Conservation (phyloP, 2,797 vertebrate genomes). For the Pipistrellus pygmaeus region DNA sequence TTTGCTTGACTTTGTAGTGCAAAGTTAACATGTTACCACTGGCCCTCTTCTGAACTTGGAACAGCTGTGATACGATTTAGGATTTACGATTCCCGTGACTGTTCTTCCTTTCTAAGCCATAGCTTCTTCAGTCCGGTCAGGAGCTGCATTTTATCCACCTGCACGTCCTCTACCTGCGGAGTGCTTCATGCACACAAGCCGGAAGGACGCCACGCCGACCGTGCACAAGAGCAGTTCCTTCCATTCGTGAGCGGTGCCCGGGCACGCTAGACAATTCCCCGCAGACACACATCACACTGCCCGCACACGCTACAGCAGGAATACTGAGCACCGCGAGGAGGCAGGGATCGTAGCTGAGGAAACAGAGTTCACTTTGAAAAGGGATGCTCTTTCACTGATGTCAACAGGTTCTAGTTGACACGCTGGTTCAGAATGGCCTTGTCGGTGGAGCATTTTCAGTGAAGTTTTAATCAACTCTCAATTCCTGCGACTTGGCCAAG, state of each 20-base stretch:
- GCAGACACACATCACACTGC: background rate
- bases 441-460: slow-evolving; percentile 1
- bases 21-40: background rate
- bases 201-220: background rate
- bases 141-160: background rate
- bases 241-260: background rate
- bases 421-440: background rate
- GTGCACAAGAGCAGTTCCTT: background rate
- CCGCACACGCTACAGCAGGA: background rate
- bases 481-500: slow-evolving; percentile 26
- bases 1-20: background rate
- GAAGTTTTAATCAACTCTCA: slow-evolving; percentile 1
- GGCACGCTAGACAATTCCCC: background rate
- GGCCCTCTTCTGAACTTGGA: slow-evolving; percentile 13
- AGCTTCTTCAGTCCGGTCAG: background rate
- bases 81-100: background rate
- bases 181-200: background rate
- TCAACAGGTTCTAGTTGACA: background rate
- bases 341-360: background rate
- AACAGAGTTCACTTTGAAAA: slow-evolving; percentile 12
- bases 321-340: background rate
- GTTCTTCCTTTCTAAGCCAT: background rate
- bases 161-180: background rate
- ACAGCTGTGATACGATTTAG: background rate
- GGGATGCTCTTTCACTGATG: slow-evolving; percentile 1